A percentile compares a stretch with the other conserved stretches of the same genome.
These are phyloP conservation scores for Cerastis leucographa DNA, from an alignment of 2,888 invertebrate genomes.

Conservation along the genomic window DNA sequence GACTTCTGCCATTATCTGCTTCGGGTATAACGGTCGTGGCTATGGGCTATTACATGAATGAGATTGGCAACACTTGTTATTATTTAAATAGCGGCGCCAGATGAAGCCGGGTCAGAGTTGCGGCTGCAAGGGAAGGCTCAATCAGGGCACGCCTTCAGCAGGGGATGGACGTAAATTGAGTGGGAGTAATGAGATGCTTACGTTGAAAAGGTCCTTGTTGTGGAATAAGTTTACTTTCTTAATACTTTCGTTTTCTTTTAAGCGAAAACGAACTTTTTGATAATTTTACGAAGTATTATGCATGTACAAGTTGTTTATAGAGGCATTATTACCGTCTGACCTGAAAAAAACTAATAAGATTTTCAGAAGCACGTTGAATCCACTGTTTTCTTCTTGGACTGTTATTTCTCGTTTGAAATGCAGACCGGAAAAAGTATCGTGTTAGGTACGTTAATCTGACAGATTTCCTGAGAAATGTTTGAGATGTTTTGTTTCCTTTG, in stretches of 20 bases:
- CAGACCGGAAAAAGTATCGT: background rate
- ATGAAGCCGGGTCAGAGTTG: constrained; percentile 11
- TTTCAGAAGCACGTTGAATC: background rate
- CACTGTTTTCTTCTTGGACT: background rate
- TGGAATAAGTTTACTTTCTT: background rate
- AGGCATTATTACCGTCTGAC: background rate
- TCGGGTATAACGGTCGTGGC: background rate
- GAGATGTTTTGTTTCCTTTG: background rate
- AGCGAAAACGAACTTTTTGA: background rate
- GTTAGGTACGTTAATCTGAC: background rate
- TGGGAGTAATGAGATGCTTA: background rate
- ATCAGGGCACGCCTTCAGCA: background rate
- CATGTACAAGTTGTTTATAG: background rate
- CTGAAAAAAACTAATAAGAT: background rate
- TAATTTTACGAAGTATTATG: background rate
- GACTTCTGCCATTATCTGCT: background rate
- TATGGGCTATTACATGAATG: constrained; percentile 37
- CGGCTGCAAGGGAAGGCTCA: constrained; percentile 4
- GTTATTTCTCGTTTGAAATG: background rate
- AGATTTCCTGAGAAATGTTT: background rate
- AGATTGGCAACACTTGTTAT: constrained; percentile 56
- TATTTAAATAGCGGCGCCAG: constrained; percentile 39
- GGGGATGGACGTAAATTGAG: constrained; percentile 2
- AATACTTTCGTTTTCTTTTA: background rate
- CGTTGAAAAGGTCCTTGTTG: background rate